phyloP scores from a whole-genome alignment of 2,888 invertebrate genomes.

The Andrena flavipes region DNA sequence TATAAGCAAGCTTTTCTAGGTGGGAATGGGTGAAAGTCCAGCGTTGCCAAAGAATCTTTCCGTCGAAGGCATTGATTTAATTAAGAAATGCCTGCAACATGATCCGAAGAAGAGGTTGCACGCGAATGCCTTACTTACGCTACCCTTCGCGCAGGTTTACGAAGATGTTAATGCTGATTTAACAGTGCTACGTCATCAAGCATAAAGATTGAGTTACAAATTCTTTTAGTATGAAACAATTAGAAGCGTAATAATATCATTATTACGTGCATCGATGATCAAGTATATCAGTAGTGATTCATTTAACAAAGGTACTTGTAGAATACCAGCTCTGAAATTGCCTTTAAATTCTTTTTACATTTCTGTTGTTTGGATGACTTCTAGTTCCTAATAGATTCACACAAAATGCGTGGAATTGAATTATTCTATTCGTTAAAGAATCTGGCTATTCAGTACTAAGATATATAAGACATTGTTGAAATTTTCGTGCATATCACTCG shows the following conservation, averaged over 20 bases:
- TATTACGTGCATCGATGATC: constrained; percentile 50
- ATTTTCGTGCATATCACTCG: not conserved
- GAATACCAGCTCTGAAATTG: not conserved
- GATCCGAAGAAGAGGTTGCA: constrained; percentile 91
- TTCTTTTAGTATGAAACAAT: constrained; percentile 30
- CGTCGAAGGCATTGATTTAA: constrained; percentile 93
- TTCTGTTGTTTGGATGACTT: not conserved
- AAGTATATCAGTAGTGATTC: constrained; percentile 19
- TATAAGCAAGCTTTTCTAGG: constrained; percentile 88
- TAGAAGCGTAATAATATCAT: constrained; percentile 4
- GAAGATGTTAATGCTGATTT: constrained; percentile 80
- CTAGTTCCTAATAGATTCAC: constrained; percentile 3
- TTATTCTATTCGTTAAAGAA: not conserved
- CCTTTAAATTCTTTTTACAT: not conserved
- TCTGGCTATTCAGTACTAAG: constrained; percentile 19
- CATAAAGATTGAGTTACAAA: constrained; percentile 12
- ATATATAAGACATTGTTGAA: not conserved
- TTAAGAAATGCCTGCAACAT: constrained; percentile 92
- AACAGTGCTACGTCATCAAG: constrained; percentile 48
- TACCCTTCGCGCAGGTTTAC: constrained; percentile 88
- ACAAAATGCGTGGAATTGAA: not conserved
- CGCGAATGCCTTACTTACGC: constrained; percentile 90
- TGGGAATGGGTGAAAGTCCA: constrained; percentile 96
- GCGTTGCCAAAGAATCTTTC: constrained; percentile 91
- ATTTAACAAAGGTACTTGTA: constrained; percentile 14